Percentiles rank a stretch among this genome's conserved stretches.
Conservation (phyloP, 2,888 invertebrate genomes). For the Geotrupes spiniger region DNA sequence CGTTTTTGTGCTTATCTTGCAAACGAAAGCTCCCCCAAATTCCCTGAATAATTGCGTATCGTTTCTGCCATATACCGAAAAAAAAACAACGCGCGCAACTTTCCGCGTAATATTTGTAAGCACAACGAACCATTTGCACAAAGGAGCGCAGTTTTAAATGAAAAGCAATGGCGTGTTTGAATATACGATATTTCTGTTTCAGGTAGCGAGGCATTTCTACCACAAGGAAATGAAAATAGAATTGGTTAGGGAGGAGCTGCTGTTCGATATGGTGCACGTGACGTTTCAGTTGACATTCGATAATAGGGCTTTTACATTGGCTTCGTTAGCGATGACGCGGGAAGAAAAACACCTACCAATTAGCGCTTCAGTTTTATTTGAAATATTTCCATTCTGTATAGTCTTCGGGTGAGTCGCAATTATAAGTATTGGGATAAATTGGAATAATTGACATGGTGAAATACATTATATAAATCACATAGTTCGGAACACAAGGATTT, state of each 20-base stretch:
- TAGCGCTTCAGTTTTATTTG: constrained; percentile 85
- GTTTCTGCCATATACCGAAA: no score
- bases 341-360: constrained; percentile 88
- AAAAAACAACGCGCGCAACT: no score
- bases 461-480: no score
- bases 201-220: constrained; percentile 91
- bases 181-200: constrained; percentile 29
- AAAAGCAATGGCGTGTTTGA: no score
- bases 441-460: not conserved
- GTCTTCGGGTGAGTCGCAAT: constrained; percentile 93
- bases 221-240: constrained; percentile 93
- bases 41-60: no score
- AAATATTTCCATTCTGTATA: constrained; percentile 97
- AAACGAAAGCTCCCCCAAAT: no score
- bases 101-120: no score
- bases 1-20: no score
- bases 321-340: constrained; percentile 79
- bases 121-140: no score
- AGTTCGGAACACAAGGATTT: no score
- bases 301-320: constrained; percentile 84
- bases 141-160: no score
- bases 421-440: no score
- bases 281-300: constrained; percentile 93
- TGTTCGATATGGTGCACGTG: constrained; percentile 89
- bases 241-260: constrained; percentile 78